Percentiles rank a stretch among this genome's conserved stretches.
These are phyloP conservation scores for Melinopterus prodromus DNA, from an alignment of 2,888 invertebrate species.

Conservation along the genomic window DNA sequence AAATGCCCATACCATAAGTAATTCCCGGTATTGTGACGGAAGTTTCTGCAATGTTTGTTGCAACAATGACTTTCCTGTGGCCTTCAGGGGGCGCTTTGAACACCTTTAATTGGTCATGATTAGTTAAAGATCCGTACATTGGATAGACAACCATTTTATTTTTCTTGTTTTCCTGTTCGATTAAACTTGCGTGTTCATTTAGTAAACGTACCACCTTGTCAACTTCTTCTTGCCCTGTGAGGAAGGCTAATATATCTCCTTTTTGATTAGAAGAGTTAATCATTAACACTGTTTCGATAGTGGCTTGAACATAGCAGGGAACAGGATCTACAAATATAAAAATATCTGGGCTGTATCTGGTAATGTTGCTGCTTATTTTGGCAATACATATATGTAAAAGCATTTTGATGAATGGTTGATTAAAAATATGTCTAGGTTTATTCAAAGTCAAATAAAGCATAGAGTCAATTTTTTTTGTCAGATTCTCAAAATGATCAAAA, in stretches of 20 bases:
- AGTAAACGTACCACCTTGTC: slow-evolving; percentile 75
- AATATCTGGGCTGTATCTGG: too few relatives aligned
- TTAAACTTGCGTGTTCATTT: slow-evolving; percentile 67
- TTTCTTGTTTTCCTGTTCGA: slow-evolving; percentile 63
- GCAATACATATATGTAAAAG: too few relatives aligned
- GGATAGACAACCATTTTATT: slow-evolving; percentile 76
- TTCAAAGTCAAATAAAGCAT: too few relatives aligned
- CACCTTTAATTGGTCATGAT: slow-evolving; percentile 80
- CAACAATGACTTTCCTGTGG: slow-evolving; percentile 87
- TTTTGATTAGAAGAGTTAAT: slow-evolving; percentile 84
- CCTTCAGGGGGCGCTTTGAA: slow-evolving; percentile 76
- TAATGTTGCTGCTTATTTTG: too few relatives aligned
- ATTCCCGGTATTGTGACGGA: slow-evolving; percentile 95
- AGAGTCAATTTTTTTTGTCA: too few relatives aligned
- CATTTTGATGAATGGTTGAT: too few relatives aligned
- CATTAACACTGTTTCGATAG: slow-evolving; percentile 88
- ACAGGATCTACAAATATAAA: slow-evolving; percentile 72
- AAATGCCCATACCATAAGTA: slow-evolving; percentile 72
- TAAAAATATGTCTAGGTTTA: too few relatives aligned
- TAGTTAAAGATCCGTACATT: slow-evolving; percentile 91
- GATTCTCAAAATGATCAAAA: too few relatives aligned
- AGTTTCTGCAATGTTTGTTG: slow-evolving; percentile 97
- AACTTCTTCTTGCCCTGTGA: slow-evolving; percentile 96
- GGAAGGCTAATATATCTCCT: slow-evolving; percentile 92
- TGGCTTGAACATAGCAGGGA: slow-evolving; percentile 87